phyloP scores from a whole-genome alignment of 2,113 vertebrate genomes.

The Anas platyrhynchos region DNA sequence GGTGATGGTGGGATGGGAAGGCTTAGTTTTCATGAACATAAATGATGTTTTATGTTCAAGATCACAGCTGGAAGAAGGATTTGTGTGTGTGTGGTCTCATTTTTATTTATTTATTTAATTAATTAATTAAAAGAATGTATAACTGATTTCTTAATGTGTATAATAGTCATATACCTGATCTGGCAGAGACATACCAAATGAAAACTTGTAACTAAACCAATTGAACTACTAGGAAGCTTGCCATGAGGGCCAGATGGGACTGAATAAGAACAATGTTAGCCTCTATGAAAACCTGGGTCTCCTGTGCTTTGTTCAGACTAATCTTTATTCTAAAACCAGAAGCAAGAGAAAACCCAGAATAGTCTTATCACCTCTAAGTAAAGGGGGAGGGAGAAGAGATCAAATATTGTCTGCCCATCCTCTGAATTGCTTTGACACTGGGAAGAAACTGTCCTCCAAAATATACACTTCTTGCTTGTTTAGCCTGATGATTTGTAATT shows the following conservation, averaged over 20 bases:
- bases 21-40: background rate
- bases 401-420: background rate
- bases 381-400: background rate
- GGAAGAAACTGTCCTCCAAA: background rate
- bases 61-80: background rate
- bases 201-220: background rate
- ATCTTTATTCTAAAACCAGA: background rate
- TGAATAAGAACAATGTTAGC: background rate
- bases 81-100: background rate
- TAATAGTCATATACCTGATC: background rate
- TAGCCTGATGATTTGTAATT: background rate
- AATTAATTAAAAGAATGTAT: background rate
- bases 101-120: background rate
- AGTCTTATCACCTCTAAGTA: background rate
- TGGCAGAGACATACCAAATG: background rate
- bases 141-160: background rate
- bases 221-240: background rate
- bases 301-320: background rate
- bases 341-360: background rate
- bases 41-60: background rate
- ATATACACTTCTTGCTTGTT: background rate
- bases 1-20: background rate
- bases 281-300: fast-evolving
- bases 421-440: background rate
- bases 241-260: background rate